Conservation (phyloP, 2,113 vertebrate genomes). For the Myodes glareolus region DNA sequence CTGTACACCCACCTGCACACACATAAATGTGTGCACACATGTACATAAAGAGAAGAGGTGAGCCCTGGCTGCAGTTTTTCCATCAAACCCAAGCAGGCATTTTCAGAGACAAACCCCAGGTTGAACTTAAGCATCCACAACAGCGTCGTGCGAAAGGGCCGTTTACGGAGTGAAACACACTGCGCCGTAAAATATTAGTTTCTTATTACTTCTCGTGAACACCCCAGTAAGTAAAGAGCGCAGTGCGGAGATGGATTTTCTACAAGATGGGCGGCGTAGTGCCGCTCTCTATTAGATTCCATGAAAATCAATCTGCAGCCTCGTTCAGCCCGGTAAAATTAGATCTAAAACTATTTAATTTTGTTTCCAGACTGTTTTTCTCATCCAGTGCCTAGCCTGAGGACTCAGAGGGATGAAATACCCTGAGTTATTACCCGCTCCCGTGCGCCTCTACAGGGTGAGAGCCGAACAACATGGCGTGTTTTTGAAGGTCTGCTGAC, state of each 20-base stretch:
- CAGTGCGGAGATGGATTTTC: constrained; percentile 81
- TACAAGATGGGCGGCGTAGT: constrained; percentile 74
- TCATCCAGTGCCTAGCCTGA: constrained; percentile 80
- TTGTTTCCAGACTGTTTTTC: constrained; percentile 83
- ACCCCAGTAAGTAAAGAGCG: constrained; percentile 80
- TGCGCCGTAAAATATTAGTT: constrained; percentile 81
- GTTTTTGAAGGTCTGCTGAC: constrained; percentile 72
- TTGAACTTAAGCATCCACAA: constrained; percentile 32
- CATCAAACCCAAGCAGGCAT: constrained; percentile 63
- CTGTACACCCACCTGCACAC: background rate
- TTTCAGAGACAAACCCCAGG: constrained; percentile 60
- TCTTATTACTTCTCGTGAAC: constrained; percentile 83
- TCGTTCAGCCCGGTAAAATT: constrained; percentile 86
- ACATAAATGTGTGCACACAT: background rate
- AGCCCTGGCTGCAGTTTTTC: constrained; percentile 62
- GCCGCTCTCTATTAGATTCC: constrained; percentile 82
- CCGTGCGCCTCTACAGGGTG: constrained; percentile 63
- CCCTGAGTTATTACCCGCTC: constrained; percentile 81
- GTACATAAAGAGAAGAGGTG: background rate
- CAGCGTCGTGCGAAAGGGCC: constrained; percentile 66
- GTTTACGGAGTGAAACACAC: constrained; percentile 73
- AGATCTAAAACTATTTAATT: constrained; percentile 89
- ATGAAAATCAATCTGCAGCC: constrained; percentile 86
- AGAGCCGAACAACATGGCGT: constrained; percentile 67
- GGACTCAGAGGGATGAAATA: constrained; percentile 83